Base-by-base conservation (phyloP, 2,888 invertebrate species). In the Keiferia lycopersicella region DNA sequence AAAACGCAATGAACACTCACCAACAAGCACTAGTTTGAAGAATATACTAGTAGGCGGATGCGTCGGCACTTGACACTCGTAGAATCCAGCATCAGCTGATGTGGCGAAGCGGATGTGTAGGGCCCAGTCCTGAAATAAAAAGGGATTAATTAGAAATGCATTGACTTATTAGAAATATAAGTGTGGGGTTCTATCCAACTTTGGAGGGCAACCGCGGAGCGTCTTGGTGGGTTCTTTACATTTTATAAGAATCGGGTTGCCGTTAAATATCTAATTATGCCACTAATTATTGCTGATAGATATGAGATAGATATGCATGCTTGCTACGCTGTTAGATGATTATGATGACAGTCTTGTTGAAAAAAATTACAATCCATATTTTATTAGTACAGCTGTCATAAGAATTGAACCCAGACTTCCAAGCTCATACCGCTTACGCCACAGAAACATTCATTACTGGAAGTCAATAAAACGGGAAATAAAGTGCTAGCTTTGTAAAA, bases 1-100 rank as follows among this genome's bases (percentile, higher is more conserved):
- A n/a, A n/a, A n/a, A n/a, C n/a, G n/a, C n/a, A n/a, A 34, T 10
- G 7, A 34, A 22, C 16, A 91, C 94, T 93, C 81, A 94, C 95
- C 94, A 66, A 94, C 93, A 71, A 95, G 87, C 62, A 93, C 92
- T 6, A 95, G 88, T 69, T 93, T 93, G 73, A 94, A 93, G 82
- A 93, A 94, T 75, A 94, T 92, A 76, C 94, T 94, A 11, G 93
- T 93, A 56, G 94, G 94, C 8, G 94, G 94, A 79, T 94, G 94
- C 11, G 94, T 94, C 7, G 94, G 94, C 62, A 94, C 93, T 83
- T 94, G 94, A 77, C 95, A 95, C 81, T 94, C 94, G 75, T 95
- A 95, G 72, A 94, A 88, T 0, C 94, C 95, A 11, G 91, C 94
- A 73, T 95, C 94, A n/a, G 91, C 91, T 57, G 91, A 91, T 69